Base-by-base conservation (phyloP, 2,888 invertebrate genomes). In the Pycnomerus fuliginosus region DNA sequence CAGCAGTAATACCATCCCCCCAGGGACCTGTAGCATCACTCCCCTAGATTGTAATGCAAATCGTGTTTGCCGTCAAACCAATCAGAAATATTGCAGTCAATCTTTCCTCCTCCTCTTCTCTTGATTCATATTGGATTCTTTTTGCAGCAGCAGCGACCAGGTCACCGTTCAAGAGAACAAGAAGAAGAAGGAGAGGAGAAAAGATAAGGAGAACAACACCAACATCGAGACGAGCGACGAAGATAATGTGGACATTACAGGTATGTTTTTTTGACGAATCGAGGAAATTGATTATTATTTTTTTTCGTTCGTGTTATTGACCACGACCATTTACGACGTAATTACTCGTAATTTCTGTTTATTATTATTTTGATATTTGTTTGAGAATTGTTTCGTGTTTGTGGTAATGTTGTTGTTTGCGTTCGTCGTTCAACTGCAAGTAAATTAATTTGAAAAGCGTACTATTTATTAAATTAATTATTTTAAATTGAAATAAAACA, bases 211-310 rank as follows among this genome's bases (percentile, higher is more conserved):
- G 50, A 74, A 77, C 22, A 54, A 68, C 13, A 59, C 70, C 8
- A 32, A 28, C 14, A 74, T 78, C 68, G 80, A 79, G 16, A 81
- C 79, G 52, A 80, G 80, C 53, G 80, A 81, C 54, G 82, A 82
- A 46, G 73, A 73, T 31, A 58, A 69, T 37, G 58, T 70, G 46
- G 79, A 79, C 59, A 63, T 69, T 47, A 78, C 78, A 74, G 79
- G 81, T 80, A 71, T 73, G 78, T 68, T 5, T 16, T 5, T 7
- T 20, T 20, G 20, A 20, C 20, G 8, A 8, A 20, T 20, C 5
- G 20, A 20, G 5, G 8, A 5, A 20, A 20, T 20, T 20, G 20
- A 20, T 8, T 20, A 20, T 5, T 20, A n/a, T n/a, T n/a, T n/a
- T n/a, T n/a, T n/a, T n/a, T n/a, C n/a, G n/a, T n/a, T n/a, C n/a